Conservation (phyloP, 2,888 invertebrate genomes). For the Cetonia aurata region DNA sequence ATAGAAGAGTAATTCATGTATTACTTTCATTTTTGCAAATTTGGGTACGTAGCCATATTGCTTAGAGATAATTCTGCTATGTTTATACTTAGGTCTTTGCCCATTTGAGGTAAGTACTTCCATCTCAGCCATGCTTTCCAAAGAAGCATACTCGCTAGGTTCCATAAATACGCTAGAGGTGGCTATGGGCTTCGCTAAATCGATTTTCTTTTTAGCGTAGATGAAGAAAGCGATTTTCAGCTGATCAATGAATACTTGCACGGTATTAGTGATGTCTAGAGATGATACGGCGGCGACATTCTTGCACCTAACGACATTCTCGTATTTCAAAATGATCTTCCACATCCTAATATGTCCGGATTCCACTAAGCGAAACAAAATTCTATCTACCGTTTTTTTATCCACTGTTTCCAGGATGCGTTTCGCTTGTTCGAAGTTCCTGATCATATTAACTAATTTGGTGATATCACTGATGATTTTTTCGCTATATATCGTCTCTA, state of each 20-base stretch:
- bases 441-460: slow-evolving; percentile 69
- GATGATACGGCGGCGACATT: slow-evolving; percentile 71
- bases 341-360: slow-evolving; percentile 72
- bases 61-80: slow-evolving; percentile 61
- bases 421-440: slow-evolving; percentile 59
- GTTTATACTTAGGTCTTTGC: slow-evolving; percentile 42
- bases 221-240: slow-evolving; percentile 71
- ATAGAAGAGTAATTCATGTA: slow-evolving; percentile 80
- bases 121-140: slow-evolving; percentile 26
- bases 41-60: slow-evolving; percentile 73
- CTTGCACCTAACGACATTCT: slow-evolving; percentile 66
- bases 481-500: slow-evolving; percentile 72
- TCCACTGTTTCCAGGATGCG: slow-evolving; percentile 72
- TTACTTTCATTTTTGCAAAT: slow-evolving; percentile 74
- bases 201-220: slow-evolving; percentile 49
- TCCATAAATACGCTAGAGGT: neutral
- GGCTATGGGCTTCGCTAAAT: neutral
- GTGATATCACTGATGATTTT: slow-evolving; percentile 72
- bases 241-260: slow-evolving; percentile 74
- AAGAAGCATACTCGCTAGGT: slow-evolving; percentile 17
- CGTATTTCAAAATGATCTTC: slow-evolving; percentile 67
- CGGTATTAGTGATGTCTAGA: slow-evolving; percentile 65
- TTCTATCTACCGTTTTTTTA: slow-evolving; percentile 74
- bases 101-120: slow-evolving; percentile 18
- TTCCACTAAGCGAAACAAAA: slow-evolving; percentile 67